These are phyloP conservation scores for Taenaris catops DNA, from an alignment of 2,888 invertebrate genomes.

Conservation along the genomic window DNA sequence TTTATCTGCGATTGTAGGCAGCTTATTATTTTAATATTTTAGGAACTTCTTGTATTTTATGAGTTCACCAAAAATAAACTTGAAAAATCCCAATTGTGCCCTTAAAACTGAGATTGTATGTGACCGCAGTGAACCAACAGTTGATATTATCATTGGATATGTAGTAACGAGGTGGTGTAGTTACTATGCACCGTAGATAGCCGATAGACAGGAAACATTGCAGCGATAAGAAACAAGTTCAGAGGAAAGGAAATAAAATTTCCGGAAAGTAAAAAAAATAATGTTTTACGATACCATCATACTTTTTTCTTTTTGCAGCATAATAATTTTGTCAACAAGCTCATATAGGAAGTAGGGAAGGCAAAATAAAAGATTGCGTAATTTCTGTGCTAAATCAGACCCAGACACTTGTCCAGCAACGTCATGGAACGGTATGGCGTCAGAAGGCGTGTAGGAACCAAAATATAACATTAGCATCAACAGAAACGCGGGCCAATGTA, in stretches of 20 bases:
- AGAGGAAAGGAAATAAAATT: too few species aligned
- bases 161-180: too few species aligned
- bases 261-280: too few species aligned
- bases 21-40: too few species aligned
- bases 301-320: conserved; percentile 8
- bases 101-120: conserved; percentile 89
- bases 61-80: conserved; percentile 76
- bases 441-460: conserved; percentile 18
- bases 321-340: conserved; percentile 19
- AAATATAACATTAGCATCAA: conserved; percentile 19
- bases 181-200: too few species aligned
- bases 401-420: conserved; percentile 26
- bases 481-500: conserved; percentile 13
- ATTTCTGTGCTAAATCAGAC: conserved; percentile 22
- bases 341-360: conserved; percentile 18
- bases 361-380: conserved; percentile 22
- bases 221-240: too few species aligned
- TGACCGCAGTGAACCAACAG: conserved; percentile 86
- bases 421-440: conserved; percentile 23
- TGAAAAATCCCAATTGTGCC: conserved; percentile 87
- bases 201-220: too few species aligned
- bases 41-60: conserved; percentile 27
- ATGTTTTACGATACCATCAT: too few species aligned
- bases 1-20: too few species aligned
- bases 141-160: conserved; percentile 78